A percentile compares a stretch with the other conserved stretches of the same genome.
Evolutionary conservation across 2,113 vertebrate species (phyloP).

Genomic region (Rhynchomys soricoides): DNA sequence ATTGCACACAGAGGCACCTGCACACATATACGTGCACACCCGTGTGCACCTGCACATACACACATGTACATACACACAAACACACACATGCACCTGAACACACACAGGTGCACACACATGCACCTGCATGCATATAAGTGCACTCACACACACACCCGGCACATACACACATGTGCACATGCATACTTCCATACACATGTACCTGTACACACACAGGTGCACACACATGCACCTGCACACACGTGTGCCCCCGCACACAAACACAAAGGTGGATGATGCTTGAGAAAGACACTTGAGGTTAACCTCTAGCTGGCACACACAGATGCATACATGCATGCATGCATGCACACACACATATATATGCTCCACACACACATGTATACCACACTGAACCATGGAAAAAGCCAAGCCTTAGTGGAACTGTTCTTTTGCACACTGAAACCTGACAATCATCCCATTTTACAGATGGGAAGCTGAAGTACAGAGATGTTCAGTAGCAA

Average conservation of each 20-base stretch:
- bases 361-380: not conserved
- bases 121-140: no score
- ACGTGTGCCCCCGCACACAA: not conserved
- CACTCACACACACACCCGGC: not conserved
- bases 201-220: not conserved
- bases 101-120: not conserved
- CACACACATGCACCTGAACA: not conserved
- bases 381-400: not conserved
- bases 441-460: not conserved
- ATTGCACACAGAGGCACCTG: not conserved
- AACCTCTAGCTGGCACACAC: not conserved
- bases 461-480: not conserved
- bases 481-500: not conserved
- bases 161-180: not conserved
- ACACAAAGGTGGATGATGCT: not conserved
- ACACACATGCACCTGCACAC: not conserved
- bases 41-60: no score
- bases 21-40: not conserved
- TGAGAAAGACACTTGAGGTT: not conserved
- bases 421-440: not conserved
- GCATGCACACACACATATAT: not conserved
- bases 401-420: no score
- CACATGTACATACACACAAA: not conserved
- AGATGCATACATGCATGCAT: rapidly evolving
- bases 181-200: no score